These are phyloP conservation scores for Phrynocephalus vlangalii DNA, from an alignment of 2,797 vertebrate species.

Conservation along the genomic window DNA sequence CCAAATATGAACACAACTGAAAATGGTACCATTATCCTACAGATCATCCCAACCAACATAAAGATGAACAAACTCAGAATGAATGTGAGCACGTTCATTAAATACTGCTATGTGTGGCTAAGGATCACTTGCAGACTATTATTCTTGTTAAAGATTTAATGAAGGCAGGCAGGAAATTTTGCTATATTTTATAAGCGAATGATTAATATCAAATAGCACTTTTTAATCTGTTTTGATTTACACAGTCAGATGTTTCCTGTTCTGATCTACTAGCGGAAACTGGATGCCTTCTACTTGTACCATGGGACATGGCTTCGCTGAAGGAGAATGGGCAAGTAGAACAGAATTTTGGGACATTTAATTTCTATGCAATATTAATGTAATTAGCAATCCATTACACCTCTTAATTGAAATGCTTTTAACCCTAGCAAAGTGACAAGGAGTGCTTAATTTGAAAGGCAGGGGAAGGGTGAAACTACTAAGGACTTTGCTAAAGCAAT, in stretches of 20 bases:
- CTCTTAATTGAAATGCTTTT: not conserved
- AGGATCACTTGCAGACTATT: not conserved
- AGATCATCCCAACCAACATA: not conserved
- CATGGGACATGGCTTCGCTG: not conserved
- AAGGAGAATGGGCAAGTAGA: not conserved
- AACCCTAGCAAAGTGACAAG: not conserved
- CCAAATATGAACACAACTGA: not conserved
- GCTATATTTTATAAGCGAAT: not conserved
- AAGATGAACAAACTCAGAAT: not conserved
- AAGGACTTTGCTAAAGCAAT: not conserved
- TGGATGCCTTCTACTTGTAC: not conserved
- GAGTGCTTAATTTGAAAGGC: constrained; percentile 10
- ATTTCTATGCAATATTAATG: not conserved
- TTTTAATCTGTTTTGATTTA: not conserved
- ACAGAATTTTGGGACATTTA: not conserved
- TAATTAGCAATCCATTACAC: not conserved
- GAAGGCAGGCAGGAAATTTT: not conserved
- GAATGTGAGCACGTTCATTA: not conserved
- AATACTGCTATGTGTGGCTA: not conserved
- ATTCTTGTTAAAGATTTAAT: not conserved
- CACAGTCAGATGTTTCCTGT: no score
- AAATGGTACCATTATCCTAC: not conserved
- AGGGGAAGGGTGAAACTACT: not conserved
- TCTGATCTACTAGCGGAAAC: not conserved
- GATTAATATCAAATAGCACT: not conserved